Evolutionary conservation across 2,888 invertebrate genomes (phyloP), one percentile per base, ranked within the genome.

Genomic region (Polymixis lichenea): DNA sequence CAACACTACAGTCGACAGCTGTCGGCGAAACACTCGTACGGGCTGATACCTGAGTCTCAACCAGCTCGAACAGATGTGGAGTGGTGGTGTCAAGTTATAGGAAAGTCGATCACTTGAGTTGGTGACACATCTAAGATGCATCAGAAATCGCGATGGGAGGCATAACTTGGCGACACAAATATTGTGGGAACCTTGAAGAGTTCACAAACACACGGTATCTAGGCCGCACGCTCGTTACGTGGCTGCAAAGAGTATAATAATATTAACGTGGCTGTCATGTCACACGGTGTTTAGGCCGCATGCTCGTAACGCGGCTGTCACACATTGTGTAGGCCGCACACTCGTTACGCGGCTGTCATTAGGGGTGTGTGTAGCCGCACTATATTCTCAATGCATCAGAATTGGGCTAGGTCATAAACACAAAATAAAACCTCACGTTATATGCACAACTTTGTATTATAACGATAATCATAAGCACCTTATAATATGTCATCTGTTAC

Each of bases 361-460:
- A 1, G 7, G 3, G 6, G 7, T 15, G 28, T 64, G 15, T 25
- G 17, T 49, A 9, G 22, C 38, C 38, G 38, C 38, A 43, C 9
- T 17, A 32, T 1, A 2, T 43, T 22, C 19, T 32, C 17, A 38
- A 68, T 49, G 22, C n/a, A 13, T 28, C 13, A 8, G 17, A 7
- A 15, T 53, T 46, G 22, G 22, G 58, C n/a, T n/a, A 75, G 51
- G 64, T 51, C 25, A 43, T 0, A 22, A 55, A 64, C 2, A 43
- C 0, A 0, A 67, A 61, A 83, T 90, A 87, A 90, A 92, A 92
- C 92, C 82, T 64, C 86, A 77, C 82, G 77, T 82, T 90, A 90
- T 96, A 96, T 96, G 96, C 96, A 96, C 96, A 96, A 96, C 95
- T 95, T 96, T 96, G 95, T 96, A 96, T 96, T 96, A 95, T 96